Evolutionary conservation across 92 coral and sea anemone species (phyloP).

Genomic region (Pocillopora grandis): DNA sequence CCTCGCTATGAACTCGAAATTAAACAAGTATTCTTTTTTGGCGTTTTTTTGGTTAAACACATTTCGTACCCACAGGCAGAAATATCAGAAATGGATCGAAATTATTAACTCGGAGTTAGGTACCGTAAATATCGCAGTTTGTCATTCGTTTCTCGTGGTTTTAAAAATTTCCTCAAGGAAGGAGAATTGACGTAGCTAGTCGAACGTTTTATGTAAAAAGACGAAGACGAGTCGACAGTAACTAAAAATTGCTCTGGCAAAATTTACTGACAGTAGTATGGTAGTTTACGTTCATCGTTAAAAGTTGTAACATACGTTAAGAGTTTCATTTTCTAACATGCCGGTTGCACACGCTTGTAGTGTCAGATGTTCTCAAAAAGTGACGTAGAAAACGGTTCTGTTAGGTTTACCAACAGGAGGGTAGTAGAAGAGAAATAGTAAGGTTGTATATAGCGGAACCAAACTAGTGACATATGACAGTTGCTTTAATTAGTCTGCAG

Average conservation of each 20-base stretch:
- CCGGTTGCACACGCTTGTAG: neutral
- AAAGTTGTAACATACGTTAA: neutral
- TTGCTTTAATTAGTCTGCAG: neutral
- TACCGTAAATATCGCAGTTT: neutral
- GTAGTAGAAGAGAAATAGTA: neutral
- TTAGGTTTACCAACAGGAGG: neutral
- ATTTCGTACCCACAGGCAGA: neutral
- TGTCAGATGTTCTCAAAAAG: neutral
- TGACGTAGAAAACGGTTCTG: neutral
- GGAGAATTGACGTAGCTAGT: neutral
- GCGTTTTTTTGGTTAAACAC: neutral
- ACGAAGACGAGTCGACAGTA: neutral
- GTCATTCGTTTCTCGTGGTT: neutral
- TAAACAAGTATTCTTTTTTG: neutral
- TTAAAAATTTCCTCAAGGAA: neutral
- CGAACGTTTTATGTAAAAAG: neutral
- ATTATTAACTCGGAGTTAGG: neutral
- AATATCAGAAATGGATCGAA: neutral
- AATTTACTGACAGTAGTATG: neutral
- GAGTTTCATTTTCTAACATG: neutral
- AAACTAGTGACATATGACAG: neutral
- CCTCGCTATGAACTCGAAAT: neutral
- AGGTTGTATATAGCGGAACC: constrained; percentile 6
- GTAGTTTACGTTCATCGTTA: neutral
- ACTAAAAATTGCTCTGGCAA: neutral